Conservation (phyloP, 2,888 invertebrate species). For the Oxyteleia sp. region DNA sequence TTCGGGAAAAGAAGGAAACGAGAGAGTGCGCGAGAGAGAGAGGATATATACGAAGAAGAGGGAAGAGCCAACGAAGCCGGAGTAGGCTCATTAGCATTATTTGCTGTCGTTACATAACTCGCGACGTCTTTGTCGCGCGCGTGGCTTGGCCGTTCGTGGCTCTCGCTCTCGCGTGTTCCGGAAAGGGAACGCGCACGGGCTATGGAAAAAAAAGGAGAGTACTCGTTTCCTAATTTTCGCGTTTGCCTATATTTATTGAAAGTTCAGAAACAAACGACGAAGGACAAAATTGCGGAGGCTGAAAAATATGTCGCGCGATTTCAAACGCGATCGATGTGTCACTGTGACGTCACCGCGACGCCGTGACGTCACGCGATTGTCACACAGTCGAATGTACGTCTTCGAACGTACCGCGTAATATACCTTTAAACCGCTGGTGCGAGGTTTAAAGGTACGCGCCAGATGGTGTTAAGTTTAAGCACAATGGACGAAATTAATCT, state of each 20-base stretch:
- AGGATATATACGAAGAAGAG: constrained; percentile 74
- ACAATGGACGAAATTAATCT: too few species aligned
- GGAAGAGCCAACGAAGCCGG: constrained; percentile 78
- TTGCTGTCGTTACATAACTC: constrained; percentile 87
- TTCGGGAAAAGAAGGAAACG: constrained; percentile 69
- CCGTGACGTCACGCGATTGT: not conserved
- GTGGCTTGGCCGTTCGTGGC: constrained; percentile 7
- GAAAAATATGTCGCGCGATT: constrained; percentile 14
- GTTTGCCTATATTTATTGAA: constrained; percentile 18
- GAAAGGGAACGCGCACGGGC: constrained; percentile 27
- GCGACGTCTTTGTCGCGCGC: constrained; percentile 61
- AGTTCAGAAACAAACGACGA: constrained; percentile 16
- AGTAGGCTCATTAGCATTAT: constrained; percentile 87
- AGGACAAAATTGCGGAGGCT: constrained; percentile 6
- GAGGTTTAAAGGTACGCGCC: too few species aligned
- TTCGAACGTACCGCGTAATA: too few species aligned
- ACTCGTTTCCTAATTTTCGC: constrained; percentile 35
- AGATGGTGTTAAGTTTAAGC: too few species aligned
- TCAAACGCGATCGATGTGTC: constrained; percentile 10
- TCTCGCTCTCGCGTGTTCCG: constrained; percentile 37
- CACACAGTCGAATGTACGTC: not conserved
- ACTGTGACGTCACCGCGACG: not conserved
- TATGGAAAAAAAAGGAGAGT: constrained; percentile 46
- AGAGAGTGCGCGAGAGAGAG: too few species aligned
- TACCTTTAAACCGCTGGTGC: too few species aligned